Base-by-base conservation (phyloP, 2,113 vertebrate species). In the Octodon degus region DNA sequence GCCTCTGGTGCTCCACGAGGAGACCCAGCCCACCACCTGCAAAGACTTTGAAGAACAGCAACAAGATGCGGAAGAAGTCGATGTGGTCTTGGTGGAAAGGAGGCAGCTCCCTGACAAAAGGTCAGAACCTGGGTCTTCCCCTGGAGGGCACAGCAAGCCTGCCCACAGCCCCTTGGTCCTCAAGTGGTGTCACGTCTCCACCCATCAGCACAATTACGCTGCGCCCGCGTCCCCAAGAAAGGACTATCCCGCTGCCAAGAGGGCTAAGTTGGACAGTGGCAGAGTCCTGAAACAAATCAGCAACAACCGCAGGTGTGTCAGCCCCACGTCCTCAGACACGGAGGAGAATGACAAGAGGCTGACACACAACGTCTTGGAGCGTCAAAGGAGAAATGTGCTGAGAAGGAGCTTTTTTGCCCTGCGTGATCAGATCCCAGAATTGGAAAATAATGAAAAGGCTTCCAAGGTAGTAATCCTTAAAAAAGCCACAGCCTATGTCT, bases 391-490 rank as follows among this genome's bases (percentile, higher is more conserved):
- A 55, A 99, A 99, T 0, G 99, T 99, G 99, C 98, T 99, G 77
- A 99, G 99, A 96, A 91, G 99, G 91, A 99, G 99, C 98, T 99
- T 99, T 98, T 99, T 99, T 40, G 99, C 99, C 7, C 98, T 99
- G 95, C 98, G 99, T 14, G 99, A 99, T 43, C 98, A 99, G 98
- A 99, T 99, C 97, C 99, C 99, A 0, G 99, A 99, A 93, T 99
- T 99, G 95, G 99, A 99, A 84, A 99, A 99, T 98, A 99, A 99
- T 0, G 99, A 99, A 97, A 99, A 99, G 96, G 99, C 99, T 0
- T 99, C 99, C 97, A 99, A 99, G 81, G 99, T 99, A 62, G 99
- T 99, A n/a, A 99, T 99, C 98, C 99, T 99, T 86, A 99, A 99
- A 98, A 99, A 99, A 96, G 99, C 99, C 0, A 99, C 99, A 0